Evolutionary conservation across 2,888 invertebrate genomes (phyloP).

Genomic region (Zygogramma bicolorata): DNA sequence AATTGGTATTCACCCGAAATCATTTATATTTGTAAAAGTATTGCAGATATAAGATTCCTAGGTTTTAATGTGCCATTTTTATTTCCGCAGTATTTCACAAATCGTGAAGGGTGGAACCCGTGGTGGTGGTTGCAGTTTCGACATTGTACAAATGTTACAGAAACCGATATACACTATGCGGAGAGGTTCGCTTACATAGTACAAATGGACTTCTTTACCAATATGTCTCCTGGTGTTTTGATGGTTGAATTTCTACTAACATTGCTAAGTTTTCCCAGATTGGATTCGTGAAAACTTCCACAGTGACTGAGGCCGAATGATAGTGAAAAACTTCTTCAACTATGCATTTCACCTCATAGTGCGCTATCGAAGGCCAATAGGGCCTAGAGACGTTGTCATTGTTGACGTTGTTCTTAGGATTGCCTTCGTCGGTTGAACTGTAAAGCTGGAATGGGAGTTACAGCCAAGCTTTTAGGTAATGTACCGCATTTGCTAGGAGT

Average conservation of each 20-base stretch:
- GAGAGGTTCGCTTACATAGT: slow-evolving; percentile 97
- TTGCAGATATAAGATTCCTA: no score
- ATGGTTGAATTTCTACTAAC: slow-evolving; percentile 99
- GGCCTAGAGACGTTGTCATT: slow-evolving; percentile 67
- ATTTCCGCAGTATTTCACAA: no score
- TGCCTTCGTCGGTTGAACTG: slow-evolving; percentile 88
- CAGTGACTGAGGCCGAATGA: slow-evolving; percentile 90
- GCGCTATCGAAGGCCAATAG: slow-evolving; percentile 98
- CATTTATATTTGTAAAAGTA: no score
- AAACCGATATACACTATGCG: slow-evolving; percentile 98
- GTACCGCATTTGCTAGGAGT: slow-evolving; percentile 98
- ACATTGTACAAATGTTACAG: slow-evolving; percentile 98
- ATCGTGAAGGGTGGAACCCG: slow-evolving; percentile 99
- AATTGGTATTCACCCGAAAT: no score
- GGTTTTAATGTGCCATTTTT: no score
- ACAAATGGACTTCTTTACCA: slow-evolving; percentile 78
- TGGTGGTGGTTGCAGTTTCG: slow-evolving; percentile 99
- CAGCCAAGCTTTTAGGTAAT: slow-evolving; percentile 93
- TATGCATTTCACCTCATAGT: slow-evolving; percentile 97
- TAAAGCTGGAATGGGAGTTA: slow-evolving; percentile 96
- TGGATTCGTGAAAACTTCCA: slow-evolving; percentile 99
- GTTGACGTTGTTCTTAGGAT: slow-evolving; percentile 68
- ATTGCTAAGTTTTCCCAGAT: slow-evolving; percentile 96
- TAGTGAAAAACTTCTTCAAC: slow-evolving; percentile 98
- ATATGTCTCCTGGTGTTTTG: no score